phyloP scores from a whole-genome alignment of 2,113 vertebrate species.

The Noctilio leporinus region DNA sequence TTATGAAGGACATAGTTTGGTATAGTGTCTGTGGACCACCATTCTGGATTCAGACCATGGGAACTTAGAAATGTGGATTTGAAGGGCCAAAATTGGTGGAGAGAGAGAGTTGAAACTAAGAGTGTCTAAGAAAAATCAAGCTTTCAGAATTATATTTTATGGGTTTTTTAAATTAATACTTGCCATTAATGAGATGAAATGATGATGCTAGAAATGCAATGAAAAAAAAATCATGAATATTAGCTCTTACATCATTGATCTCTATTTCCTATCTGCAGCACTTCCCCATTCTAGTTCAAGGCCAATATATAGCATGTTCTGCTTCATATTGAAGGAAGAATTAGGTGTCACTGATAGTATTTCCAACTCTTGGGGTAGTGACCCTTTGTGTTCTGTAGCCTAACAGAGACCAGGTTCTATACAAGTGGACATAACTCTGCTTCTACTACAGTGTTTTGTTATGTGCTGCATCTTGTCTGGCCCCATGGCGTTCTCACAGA shows the following conservation, averaged over 20 bases:
- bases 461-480: rapidly evolving
- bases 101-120: too few species aligned
- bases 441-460: background rate
- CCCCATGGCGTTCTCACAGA: rapidly evolving
- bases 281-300: background rate
- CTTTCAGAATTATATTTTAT: background rate
- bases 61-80: background rate
- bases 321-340: background rate
- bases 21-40: background rate
- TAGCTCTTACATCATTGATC: background rate
- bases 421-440: rapidly evolving
- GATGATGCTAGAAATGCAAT: too few species aligned
- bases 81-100: background rate
- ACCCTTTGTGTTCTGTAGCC: too few species aligned
- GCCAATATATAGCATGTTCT: rapidly evolving
- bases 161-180: background rate
- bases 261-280: rapidly evolving
- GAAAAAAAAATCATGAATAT: too few species aligned
- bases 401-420: background rate
- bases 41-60: background rate
- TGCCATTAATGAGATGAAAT: background rate
- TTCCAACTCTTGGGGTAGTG: rapidly evolving
- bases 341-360: rapidly evolving
- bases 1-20: rapidly evolving
- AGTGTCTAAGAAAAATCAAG: background rate